Conservation (phyloP, 2,113 vertebrate genomes). For the Asarcornis scutulata region DNA sequence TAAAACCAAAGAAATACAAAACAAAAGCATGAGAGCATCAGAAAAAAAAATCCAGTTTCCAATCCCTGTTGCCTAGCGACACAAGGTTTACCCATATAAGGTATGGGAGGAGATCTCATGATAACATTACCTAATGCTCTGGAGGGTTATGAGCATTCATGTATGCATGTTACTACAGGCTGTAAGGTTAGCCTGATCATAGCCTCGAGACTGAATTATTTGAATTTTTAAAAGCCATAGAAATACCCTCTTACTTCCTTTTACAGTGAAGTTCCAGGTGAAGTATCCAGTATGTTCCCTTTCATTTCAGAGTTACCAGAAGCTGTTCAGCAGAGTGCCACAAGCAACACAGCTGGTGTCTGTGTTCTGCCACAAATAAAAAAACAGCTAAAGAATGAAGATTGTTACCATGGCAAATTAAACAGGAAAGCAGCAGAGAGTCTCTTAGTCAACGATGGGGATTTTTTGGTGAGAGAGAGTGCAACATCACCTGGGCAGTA, state of each 20-base stretch:
- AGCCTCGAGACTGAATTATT: neutral
- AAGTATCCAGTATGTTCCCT: neutral
- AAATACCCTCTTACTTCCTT: neutral
- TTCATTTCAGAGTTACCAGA: constrained; percentile 72
- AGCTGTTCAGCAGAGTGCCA: constrained; percentile 67
- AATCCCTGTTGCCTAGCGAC: constrained; percentile 46
- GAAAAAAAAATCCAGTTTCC: neutral
- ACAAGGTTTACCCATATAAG: constrained; percentile 10
- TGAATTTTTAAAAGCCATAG: neutral
- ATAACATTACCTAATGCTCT: constrained; percentile 17
- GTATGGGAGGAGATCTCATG: constrained; percentile 2
- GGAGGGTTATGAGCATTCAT: neutral
- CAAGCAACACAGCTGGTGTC: constrained; percentile 40
- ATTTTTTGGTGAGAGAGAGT: constrained; percentile 93
- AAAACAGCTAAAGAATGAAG: constrained; percentile 82
- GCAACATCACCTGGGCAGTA: constrained; percentile 88
- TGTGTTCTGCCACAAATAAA: constrained; percentile 67
- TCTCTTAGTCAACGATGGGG: constrained; percentile 86
- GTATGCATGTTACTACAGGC: neutral
- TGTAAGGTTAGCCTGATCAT: neutral
- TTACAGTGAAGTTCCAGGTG: neutral
- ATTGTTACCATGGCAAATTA: constrained; percentile 91
- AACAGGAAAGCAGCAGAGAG: constrained; percentile 87
- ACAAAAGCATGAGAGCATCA: neutral
- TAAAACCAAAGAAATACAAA: constrained; percentile 22